Evolutionary conservation across 2,113 vertebrate genomes (phyloP).

Genomic region (Chamaetylas fuelleborni): DNA sequence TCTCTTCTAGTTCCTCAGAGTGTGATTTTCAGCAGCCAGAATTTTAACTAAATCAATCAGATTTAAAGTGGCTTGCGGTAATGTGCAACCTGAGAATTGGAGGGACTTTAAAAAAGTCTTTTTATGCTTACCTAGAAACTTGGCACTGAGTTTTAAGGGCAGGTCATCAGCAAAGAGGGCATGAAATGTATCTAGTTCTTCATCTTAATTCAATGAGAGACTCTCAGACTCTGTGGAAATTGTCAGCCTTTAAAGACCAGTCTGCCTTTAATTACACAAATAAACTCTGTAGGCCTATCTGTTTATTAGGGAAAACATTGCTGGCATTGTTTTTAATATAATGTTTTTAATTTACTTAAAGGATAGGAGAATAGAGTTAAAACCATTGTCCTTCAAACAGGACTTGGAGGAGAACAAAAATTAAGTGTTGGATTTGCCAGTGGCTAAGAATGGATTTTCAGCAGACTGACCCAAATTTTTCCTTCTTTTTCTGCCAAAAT

Average conservation of each 20-base stretch:
- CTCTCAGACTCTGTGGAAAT: background rate
- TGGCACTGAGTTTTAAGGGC: background rate
- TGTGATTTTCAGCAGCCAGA: background rate
- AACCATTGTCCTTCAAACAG: constrained; percentile 15
- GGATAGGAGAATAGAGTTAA: constrained; percentile 46
- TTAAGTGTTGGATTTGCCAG: background rate
- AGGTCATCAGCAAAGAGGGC: background rate
- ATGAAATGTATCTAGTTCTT: background rate
- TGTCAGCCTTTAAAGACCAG: constrained; percentile 38
- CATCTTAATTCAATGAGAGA: constrained; percentile 34
- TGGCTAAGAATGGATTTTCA: constrained; percentile 32
- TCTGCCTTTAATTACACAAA: constrained; percentile 44
- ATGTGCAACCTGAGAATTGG: background rate
- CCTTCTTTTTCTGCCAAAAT: constrained; percentile 45
- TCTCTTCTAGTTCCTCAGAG: background rate
- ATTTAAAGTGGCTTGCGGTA: background rate
- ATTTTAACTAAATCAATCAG: background rate
- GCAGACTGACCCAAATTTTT: background rate
- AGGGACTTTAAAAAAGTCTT: background rate
- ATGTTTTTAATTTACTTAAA: constrained; percentile 53
- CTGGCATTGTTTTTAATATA: constrained; percentile 46
- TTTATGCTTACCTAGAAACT: background rate
- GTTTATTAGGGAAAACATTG: constrained; percentile 48
- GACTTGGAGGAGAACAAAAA: constrained; percentile 1
- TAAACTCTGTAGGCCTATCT: constrained; percentile 31